Evolutionary conservation across 2,797 vertebrate species (phyloP).

Genomic region (Dryobates pubescens): DNA sequence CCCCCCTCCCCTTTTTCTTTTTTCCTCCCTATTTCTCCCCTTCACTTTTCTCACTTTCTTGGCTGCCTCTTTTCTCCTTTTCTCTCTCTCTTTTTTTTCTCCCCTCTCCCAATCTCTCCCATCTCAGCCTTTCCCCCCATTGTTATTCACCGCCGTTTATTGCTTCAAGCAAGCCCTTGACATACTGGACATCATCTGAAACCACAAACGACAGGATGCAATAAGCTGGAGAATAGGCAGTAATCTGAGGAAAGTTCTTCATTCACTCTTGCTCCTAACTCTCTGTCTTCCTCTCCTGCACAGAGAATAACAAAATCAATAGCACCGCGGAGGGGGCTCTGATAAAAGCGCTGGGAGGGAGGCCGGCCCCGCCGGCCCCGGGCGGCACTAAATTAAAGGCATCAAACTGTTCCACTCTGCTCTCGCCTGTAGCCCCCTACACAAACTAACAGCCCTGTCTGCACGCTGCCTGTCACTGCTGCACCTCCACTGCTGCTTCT

Average conservation of each 20-base stretch:
- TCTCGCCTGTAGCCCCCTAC: conserved; percentile 87
- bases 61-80: too few species aligned
- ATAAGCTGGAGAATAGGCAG: conserved; percentile 96
- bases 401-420: conserved; percentile 98
- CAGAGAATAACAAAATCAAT: conserved; percentile 99
- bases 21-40: neutral
- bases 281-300: conserved; percentile 99
- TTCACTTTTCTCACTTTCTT: too few species aligned
- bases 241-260: conserved; percentile 99
- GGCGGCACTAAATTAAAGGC: conserved; percentile 94
- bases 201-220: conserved; percentile 99
- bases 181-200: conserved; percentile 96
- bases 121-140: conserved; percentile 80
- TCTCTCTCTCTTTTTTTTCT: conserved; percentile 4
- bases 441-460: conserved; percentile 96
- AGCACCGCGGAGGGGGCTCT: conserved; percentile 90
- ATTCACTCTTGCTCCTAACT: conserved; percentile 96
- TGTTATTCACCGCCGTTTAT: conserved; percentile 93
- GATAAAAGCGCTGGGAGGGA: conserved; percentile 92
- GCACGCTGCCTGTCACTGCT: conserved; percentile 86
- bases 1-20: conserved; percentile 6
- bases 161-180: conserved; percentile 89
- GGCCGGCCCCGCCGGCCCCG: conserved; percentile 70
- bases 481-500: conserved; percentile 29
- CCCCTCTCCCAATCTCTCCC: conserved; percentile 75